Percentiles rank a stretch among this genome's conserved stretches.
Conservation (phyloP, 2,888 invertebrate species). For the Tanaodytes sp. region DNA sequence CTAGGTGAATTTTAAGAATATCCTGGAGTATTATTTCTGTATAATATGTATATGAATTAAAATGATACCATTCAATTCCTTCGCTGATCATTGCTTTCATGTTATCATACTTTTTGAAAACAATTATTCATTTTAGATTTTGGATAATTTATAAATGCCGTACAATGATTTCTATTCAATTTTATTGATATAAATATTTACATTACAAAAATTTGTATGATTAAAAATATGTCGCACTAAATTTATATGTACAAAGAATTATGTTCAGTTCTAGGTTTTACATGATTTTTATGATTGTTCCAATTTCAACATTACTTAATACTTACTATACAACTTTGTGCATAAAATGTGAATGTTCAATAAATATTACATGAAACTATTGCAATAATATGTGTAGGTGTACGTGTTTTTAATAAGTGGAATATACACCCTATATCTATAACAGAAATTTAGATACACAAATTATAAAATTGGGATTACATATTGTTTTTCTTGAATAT, state of each 20-base stretch:
- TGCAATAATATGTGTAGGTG: too few species aligned
- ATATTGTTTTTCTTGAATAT: neutral
- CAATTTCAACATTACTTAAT: neutral
- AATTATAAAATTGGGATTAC: neutral
- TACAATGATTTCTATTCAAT: too few species aligned
- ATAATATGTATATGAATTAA: slow-evolving; percentile 44
- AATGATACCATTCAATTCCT: too few species aligned
- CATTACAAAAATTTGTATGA: neutral
- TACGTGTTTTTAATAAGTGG: too few species aligned
- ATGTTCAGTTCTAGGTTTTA: neutral
- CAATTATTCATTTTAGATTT: too few species aligned
- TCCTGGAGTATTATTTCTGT: slow-evolving; percentile 33
- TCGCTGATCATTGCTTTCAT: too few species aligned
- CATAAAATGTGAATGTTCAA: neutral
- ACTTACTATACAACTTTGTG: neutral
- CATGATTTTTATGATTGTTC: neutral
- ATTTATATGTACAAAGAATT: slow-evolving; percentile 3
- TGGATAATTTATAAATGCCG: too few species aligned
- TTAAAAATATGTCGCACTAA: slow-evolving; percentile 1
- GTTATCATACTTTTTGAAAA: too few species aligned
- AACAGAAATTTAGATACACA: too few species aligned
- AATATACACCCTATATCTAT: too few species aligned
- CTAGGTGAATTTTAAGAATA: slow-evolving; percentile 18
- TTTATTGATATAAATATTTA: slow-evolving; percentile 1
- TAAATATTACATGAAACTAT: too few species aligned